Percentiles rank a stretch among this genome's conserved stretches.
Conservation (phyloP, 1,140 invertebrate genomes). For the Sinella curviseta region DNA sequence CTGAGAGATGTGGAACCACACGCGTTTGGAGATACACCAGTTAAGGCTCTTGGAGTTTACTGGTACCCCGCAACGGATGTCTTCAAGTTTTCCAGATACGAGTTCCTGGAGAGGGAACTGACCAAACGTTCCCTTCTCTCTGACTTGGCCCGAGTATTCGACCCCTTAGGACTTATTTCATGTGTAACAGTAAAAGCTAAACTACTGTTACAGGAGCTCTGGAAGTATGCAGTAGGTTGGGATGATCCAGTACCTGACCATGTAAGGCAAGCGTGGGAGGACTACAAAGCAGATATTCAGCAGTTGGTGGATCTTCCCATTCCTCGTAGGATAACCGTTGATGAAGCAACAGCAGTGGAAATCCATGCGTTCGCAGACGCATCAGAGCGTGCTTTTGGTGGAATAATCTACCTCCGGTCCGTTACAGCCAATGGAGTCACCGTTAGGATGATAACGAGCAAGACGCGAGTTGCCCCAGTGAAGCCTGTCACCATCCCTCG, state of each 20-base stretch:
- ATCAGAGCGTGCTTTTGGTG: neutral
- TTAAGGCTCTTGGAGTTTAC: slow-evolving; percentile 51
- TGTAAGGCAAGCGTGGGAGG: slow-evolving; percentile 44
- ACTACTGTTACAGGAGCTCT: slow-evolving; percentile 39
- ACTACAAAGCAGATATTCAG: slow-evolving; percentile 17
- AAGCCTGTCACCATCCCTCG: neutral
- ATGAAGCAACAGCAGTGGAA: neutral
- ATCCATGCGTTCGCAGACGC: neutral
- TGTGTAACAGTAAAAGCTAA: slow-evolving; percentile 30
- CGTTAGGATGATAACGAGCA: neutral
- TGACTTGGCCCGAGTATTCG: slow-evolving; percentile 37
- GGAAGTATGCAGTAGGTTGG: slow-evolving; percentile 33
- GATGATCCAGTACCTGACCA: slow-evolving; percentile 35
- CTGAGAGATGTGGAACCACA: slow-evolving; percentile 23
- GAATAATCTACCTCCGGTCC: neutral
- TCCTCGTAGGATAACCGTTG: neutral
- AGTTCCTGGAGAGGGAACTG: neutral
- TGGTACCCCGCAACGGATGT: slow-evolving; percentile 51
- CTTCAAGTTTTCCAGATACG: slow-evolving; percentile 18
- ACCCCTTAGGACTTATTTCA: slow-evolving; percentile 35
- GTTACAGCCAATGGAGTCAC: neutral
- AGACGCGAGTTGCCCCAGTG: neutral
- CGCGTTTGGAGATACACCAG: slow-evolving; percentile 33
- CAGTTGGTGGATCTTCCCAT: neutral
- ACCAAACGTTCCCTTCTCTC: slow-evolving; percentile 34